Conservation (phyloP, 1,140 invertebrate genomes). For the Drosophila guanche region DNA sequence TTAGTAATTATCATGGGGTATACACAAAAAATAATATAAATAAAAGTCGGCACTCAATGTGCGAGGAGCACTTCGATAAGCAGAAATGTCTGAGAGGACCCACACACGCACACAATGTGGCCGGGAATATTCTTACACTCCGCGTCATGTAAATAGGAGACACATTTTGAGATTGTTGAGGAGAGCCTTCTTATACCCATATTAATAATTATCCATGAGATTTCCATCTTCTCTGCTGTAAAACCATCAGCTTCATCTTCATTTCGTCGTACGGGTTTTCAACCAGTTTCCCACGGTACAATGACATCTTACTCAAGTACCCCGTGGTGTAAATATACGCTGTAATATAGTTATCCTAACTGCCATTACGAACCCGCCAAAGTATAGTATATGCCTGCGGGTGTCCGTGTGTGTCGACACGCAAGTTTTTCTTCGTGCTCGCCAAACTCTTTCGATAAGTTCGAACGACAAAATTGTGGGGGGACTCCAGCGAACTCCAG, state of each 20-base stretch:
- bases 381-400: background rate
- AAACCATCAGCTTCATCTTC: no score
- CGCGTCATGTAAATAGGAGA: background rate
- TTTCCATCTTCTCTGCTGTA: no score
- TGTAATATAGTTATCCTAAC: constrained; percentile 72
- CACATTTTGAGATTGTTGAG: no score
- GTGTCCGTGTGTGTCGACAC: constrained; percentile 41
- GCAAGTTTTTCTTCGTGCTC: constrained; percentile 68
- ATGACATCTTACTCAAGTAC: constrained; percentile 1
- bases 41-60: constrained; percentile 49
- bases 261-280: no score
- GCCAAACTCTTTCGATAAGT: constrained; percentile 74
- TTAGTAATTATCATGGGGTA: constrained; percentile 68
- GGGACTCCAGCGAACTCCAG: constrained; percentile 33
- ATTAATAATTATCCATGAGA: no score
- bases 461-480: constrained; percentile 66
- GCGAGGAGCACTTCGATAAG: constrained; percentile 61
- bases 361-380: constrained; percentile 18
- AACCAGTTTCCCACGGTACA: no score
- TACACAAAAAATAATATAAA: constrained; percentile 37
- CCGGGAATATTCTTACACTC: background rate
- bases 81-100: constrained; percentile 1
- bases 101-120: constrained; percentile 10
- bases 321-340: background rate
- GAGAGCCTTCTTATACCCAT: no score